A percentile compares a stretch with the other conserved stretches of the same genome.
Conservation (phyloP, 1,140 invertebrate species). For the Archegozetes longisetosus region DNA sequence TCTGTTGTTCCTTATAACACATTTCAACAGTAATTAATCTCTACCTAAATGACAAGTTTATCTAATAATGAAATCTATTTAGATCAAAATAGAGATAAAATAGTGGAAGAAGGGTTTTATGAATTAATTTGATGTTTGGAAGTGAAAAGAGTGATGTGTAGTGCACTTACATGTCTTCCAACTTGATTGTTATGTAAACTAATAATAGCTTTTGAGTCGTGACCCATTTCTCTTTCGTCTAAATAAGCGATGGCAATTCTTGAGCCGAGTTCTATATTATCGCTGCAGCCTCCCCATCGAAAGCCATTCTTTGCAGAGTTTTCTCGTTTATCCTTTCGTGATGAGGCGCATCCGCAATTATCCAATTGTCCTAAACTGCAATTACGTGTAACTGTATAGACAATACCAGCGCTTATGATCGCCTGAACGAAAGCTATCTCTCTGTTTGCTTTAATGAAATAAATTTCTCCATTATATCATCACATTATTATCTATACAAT, state of each 20-base stretch:
- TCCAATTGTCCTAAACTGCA: constrained; percentile 34
- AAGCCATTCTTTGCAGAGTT: background rate
- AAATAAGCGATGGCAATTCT: constrained; percentile 78
- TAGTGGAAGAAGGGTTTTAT: no score
- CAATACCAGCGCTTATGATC: constrained; percentile 36
- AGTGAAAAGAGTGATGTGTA: constrained; percentile 1
- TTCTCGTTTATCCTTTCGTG: background rate
- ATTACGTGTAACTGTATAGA: constrained; percentile 35
- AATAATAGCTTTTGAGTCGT: constrained; percentile 78
- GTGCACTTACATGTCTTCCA: constrained; percentile 67
- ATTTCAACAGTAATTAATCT: no score
- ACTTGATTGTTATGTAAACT: constrained; percentile 95
- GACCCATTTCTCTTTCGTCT: constrained; percentile 65
- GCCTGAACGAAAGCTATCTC: constrained; percentile 40
- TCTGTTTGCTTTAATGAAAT: constrained; percentile 33
- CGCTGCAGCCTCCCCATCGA: constrained; percentile 76
- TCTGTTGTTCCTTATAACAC: no score
- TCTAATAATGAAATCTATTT: no score
- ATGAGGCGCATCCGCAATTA: constrained; percentile 34
- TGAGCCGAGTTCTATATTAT: constrained; percentile 84
- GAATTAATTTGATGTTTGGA: no score
- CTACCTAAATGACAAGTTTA: no score
- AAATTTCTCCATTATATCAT: background rate
- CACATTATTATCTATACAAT: no score
- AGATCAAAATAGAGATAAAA: no score